Evolutionary conservation across 2,797 vertebrate species (phyloP).

Genomic region (Acanthiza pusilla): DNA sequence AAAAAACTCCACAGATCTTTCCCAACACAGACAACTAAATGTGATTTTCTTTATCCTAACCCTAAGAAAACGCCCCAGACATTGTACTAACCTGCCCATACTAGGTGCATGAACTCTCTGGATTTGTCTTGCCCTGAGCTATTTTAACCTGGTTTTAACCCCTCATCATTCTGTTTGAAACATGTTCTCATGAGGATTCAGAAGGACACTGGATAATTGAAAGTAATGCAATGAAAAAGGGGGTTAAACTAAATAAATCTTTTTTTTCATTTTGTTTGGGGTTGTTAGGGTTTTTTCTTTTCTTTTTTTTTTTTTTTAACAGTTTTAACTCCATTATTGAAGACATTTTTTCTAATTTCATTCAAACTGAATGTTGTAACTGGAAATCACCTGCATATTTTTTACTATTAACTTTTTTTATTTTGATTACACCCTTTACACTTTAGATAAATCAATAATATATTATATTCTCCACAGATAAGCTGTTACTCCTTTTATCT

Average conservation of each 20-base stretch:
- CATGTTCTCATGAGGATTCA: background rate
- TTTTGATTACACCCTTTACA: background rate
- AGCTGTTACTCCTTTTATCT: background rate
- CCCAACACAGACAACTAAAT: background rate
- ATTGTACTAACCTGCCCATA: background rate
- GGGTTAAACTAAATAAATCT: background rate
- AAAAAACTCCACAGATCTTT: background rate
- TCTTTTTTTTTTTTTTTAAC: no score
- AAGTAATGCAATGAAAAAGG: background rate
- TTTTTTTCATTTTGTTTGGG: background rate
- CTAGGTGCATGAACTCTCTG: background rate
- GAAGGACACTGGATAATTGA: background rate
- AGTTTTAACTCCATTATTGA: background rate
- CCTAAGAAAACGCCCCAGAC: rapidly evolving
- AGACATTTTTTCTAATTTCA: background rate
- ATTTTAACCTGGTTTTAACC: background rate
- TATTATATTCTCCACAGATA: background rate
- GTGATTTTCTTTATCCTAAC: background rate
- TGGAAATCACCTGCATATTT: background rate
- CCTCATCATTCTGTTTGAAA: background rate
- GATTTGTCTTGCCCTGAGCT: background rate
- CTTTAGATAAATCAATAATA: background rate
- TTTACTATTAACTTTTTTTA: background rate
- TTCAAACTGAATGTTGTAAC: background rate
- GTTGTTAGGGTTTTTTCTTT: rapidly evolving